phyloP scores from a whole-genome alignment of 2,797 vertebrate genomes.

The Otolemur crassicaudatus region DNA sequence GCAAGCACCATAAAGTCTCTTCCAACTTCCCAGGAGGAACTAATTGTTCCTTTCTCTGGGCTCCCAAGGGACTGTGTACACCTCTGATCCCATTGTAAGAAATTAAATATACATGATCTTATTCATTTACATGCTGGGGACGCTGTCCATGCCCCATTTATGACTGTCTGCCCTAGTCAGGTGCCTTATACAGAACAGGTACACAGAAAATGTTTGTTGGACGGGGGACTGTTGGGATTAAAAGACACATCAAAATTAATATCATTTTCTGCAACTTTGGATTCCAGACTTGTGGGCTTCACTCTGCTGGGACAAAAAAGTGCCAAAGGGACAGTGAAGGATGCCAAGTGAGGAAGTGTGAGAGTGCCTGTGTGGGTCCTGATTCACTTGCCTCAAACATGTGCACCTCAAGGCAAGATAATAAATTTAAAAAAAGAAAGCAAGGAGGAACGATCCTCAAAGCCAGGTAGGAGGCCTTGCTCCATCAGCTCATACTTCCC shows the following conservation, averaged over 20 bases:
- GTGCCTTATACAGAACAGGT: neutral
- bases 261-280: neutral
- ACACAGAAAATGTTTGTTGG: neutral
- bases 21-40: neutral
- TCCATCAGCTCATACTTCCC: neutral
- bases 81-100: neutral
- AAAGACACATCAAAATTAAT: neutral
- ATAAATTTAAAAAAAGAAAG: neutral
- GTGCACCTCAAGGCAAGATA: neutral
- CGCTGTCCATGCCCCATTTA: neutral
- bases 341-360: neutral
- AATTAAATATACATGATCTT: neutral
- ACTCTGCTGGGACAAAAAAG: neutral
- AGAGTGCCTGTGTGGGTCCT: neutral
- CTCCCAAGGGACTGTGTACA: neutral
- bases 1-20: neutral
- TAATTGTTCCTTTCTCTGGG: neutral
- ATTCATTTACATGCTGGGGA: neutral
- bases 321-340: neutral
- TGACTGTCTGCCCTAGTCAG: neutral
- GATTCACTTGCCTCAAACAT: neutral
- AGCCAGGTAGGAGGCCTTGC: neutral
- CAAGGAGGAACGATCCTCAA: neutral
- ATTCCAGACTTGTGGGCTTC: neutral
- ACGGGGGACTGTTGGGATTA: neutral